Evolutionary conservation across 2,113 vertebrate genomes (phyloP), one percentile per base, ranked within the genome.

Genomic region (Aramus guarauna): DNA sequence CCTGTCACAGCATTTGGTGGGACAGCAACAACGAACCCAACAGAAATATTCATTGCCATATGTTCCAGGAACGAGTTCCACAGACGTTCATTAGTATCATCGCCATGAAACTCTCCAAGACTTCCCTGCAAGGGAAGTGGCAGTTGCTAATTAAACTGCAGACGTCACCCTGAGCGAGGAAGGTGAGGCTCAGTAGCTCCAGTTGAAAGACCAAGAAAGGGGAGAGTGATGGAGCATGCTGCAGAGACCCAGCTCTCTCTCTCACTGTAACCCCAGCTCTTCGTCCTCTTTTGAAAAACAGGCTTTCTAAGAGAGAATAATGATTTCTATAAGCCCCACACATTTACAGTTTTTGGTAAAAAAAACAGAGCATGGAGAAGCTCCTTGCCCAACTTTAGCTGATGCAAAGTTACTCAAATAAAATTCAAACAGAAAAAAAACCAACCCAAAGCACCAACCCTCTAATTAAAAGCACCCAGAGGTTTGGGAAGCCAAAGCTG

Each of bases 11-110:
- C 92, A 17, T 77, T 90, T 6, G 12, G 64, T 24, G 92, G 96
- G 95, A 90, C 85, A 50, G 86, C 71, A 7, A 59, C 78, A 81
- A 72, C 5, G 37, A 87, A 73, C 95, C 66, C 97, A 82, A 62
- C 92, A 69, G 94, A 96, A 95, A 95, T 92, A 92, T 91, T 94
- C 95, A 84, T 53, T 20, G 73, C 97, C 96, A 95, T 97, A 96
- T 97, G 95, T 34, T 94, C 76, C 72, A 9, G 48, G 60, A 90
- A 72, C 19, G 3, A 76, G 64, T 87, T 67, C 85, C 91, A 76
- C 89, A 94, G 95, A 85, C 87, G 26, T 94, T 95, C 94, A 94
- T 94, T 95, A 94, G 78, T 19, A 48, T 29, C 95, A 47, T 16
- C 36, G 15, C 86, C 79, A 50, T 24, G 45, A 37, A 95, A 85